Evolutionary conservation across 1,140 invertebrate species (phyloP), one percentile per base, ranked within the genome.

Genomic region (Papilio aristodemus): DNA sequence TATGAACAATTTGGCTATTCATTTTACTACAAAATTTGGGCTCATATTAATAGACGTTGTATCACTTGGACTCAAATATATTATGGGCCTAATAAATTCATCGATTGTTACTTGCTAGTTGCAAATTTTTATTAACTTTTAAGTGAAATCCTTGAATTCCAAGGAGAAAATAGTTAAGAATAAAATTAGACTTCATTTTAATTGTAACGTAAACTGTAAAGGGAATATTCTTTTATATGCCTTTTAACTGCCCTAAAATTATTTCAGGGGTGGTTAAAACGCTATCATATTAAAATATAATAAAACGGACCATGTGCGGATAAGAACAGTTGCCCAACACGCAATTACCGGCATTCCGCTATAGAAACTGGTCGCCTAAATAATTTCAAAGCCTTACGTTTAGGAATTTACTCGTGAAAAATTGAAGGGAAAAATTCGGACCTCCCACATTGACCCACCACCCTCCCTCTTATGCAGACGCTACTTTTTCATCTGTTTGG

Each of bases 401-500:
- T 74, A 74, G 74, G 68, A 78, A 76, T 76, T 68, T 75, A 74
- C 71, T 66, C 67, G 71, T 71, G 69, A 75, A 76, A 74, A 71
- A 73, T 58, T 43, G 27, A 57, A 67, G 57, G 54, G 71, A 72
- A 77, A 75, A 64, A 67, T 66, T 36, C 38, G 37, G 67, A 46
- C 13, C 41, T 57, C 70, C 71, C 69, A 69, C 70, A 68, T 69
- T 63, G 59, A 64, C 68, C 67, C 32, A 57, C 74, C 70, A 50
- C 67, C 70, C 75, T 60, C 22, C 68, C 38, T 69, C 39, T 67
- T 63, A 54, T 72, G 75, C 41, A 72, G 54, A 67, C 63, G 67
- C 64, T 73, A 81, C 75, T 86, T 87, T 84, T 87, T 82, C 78
- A 78, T 85, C 81, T 73, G 74, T 75, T 76, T 73, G 76, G 64